phyloP scores from a whole-genome alignment of 1,140 invertebrate genomes.

The Choristoneura fumiferana region DNA sequence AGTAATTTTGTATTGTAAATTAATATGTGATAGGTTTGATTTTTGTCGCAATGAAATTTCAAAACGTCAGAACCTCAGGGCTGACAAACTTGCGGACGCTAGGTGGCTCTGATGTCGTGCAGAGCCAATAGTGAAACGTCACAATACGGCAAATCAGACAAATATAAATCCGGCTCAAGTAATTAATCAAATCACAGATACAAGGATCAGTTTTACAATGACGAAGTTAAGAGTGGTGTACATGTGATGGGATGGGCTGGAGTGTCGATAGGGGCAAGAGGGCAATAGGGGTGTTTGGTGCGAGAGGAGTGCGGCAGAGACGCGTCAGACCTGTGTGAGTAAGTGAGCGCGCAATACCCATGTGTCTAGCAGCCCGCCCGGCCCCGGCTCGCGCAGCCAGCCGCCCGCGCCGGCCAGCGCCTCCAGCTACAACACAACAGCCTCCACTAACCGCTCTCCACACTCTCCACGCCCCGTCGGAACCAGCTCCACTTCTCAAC shows the following conservation, averaged over 20 bases:
- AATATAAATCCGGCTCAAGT: no score
- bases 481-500: background rate
- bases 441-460: slow-evolving; percentile 23
- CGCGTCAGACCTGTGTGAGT: slow-evolving; percentile 72
- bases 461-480: no score
- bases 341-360: slow-evolving; percentile 79
- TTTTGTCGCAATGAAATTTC: no score
- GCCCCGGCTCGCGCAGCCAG: slow-evolving; percentile 66
- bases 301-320: slow-evolving; percentile 39
- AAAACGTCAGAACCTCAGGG: no score
- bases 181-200: background rate
- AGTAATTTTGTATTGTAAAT: no score
- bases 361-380: slow-evolving; percentile 71
- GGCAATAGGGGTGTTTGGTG: slow-evolving; percentile 26
- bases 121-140: no score
- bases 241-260: background rate
- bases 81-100: no score
- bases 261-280: background rate
- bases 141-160: no score
- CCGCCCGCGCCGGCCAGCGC: slow-evolving; percentile 71
- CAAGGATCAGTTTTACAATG: background rate
- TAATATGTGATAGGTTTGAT: no score
- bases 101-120: no score
- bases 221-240: background rate
- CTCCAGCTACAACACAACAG: slow-evolving; percentile 72